Evolutionary conservation across 1,140 invertebrate genomes (phyloP), one percentile per base, ranked within the genome.

Genomic region (Manduca sexta): DNA sequence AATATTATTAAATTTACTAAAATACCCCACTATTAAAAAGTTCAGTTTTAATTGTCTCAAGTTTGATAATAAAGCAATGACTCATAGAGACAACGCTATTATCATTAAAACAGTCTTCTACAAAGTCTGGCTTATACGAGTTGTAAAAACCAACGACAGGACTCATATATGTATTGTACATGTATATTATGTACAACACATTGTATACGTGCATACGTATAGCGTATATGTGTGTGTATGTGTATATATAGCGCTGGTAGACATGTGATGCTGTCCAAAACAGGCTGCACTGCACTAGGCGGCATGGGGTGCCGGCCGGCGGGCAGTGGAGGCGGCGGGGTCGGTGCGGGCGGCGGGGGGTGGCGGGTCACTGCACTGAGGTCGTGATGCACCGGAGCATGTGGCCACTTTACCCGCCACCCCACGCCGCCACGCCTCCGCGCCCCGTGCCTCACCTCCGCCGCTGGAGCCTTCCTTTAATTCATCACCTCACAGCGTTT

Each of bases 311-410:
- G 30, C 51, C 40, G 45, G 49, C 41, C 39, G 33, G 49, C 44
- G 39, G 45, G 42, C 38, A n/a, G 21, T 8, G 54, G 56, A 44
- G 60, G 43, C n/a, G n/a, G 38, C 41, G 42, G 45, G 30, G 16
- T 21, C 49, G 35, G 42, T 46, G 35, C 39, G 35, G 42, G 33
- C 31, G 45, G 43, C 34, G 21, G 4, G 52, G 26, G 11, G 46
- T 60, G 49, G 48, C 34, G 49, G 63, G 72, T 77, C 76, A 77
- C 54, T 75, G 76, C 74, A 73, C 76, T 49, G 70, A 69, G 68
- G 71, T 69, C 62, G 70, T 65, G 65, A 70, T 76, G 73, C 73
- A 73, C 60, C 58, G 59, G 63, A 67, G 59, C 64, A 71, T 62
- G 69, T 66, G 64, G 58, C 69, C 60, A 60, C 61, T 63, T 45